Evolutionary conservation across 2,797 vertebrate genomes (phyloP).

Genomic region (Decapterus maruadsi): DNA sequence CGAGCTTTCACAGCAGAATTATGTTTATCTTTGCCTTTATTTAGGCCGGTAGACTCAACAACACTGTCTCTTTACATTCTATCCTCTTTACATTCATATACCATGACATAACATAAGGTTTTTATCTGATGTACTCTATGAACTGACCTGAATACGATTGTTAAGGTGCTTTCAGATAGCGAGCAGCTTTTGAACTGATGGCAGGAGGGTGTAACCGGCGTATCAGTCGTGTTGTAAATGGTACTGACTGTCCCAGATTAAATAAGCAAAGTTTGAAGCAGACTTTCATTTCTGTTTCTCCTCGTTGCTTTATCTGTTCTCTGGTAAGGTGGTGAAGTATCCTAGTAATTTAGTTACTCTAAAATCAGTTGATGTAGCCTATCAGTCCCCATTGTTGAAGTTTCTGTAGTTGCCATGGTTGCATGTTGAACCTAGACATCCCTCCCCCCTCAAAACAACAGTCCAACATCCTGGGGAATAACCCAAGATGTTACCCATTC

Average conservation of each 20-base stretch:
- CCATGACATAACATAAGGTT: neutral
- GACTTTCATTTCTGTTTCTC: neutral
- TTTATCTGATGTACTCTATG: neutral
- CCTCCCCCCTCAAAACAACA: neutral
- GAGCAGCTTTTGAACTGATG: neutral
- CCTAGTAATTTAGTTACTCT: neutral
- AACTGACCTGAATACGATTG: neutral
- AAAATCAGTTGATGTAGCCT: neutral
- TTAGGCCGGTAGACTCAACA: slow-evolving; percentile 34
- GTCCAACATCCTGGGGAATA: neutral
- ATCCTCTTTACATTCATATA: slow-evolving; percentile 9
- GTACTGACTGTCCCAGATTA: neutral
- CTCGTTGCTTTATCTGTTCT: neutral
- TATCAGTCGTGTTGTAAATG: too few relatives aligned
- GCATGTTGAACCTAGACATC: neutral
- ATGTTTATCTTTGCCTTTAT: slow-evolving; percentile 18
- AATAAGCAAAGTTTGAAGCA: neutral
- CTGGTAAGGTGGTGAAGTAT: neutral
- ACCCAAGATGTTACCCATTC: too few relatives aligned
- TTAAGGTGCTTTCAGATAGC: neutral
- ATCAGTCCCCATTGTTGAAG: neutral
- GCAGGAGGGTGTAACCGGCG: neutral
- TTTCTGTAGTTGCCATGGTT: neutral
- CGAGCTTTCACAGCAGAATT: neutral
- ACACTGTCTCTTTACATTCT: neutral